Conservation (phyloP, 2,888 invertebrate species). For the Sphinx pinastri region DNA sequence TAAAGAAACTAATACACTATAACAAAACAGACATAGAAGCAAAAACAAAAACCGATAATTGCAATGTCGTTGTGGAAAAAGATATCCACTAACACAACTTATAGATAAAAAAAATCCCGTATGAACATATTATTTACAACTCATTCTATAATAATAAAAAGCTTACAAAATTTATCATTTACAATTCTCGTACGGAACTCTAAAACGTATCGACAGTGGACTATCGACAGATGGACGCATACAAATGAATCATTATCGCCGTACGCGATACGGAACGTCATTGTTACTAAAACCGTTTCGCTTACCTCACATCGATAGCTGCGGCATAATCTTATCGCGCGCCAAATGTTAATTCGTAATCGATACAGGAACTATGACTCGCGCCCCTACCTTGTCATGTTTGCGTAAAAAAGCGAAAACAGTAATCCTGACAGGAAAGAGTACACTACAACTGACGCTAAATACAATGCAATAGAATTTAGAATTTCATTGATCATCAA, state of each 20-base stretch:
- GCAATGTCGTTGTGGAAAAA: no score
- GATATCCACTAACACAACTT: no score
- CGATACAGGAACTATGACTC: slow-evolving; percentile 22
- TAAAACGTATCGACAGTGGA: background rate
- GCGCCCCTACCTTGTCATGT: background rate
- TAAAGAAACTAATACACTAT: no score
- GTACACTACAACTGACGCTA: no score
- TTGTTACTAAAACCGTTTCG: slow-evolving; percentile 22
- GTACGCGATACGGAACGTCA: slow-evolving; percentile 11
- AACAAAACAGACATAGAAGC: no score
- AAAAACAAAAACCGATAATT: no score
- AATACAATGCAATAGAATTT: no score
- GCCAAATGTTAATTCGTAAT: slow-evolving; percentile 24
- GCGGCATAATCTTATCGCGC: slow-evolving; percentile 20
- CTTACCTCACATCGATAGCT: slow-evolving; percentile 26
- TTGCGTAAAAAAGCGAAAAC: background rate
- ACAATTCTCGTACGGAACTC: background rate
- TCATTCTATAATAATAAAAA: no score
- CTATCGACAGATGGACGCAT: slow-evolving; percentile 8
- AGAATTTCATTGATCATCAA: no score
- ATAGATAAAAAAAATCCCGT: no score
- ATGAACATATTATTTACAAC: no score
- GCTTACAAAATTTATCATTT: background rate
- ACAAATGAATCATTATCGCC: slow-evolving; percentile 24
- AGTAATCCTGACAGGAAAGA: background rate